Evolutionary conservation across 2,888 invertebrate species (phyloP).

Genomic region (Busseola fusca): DNA sequence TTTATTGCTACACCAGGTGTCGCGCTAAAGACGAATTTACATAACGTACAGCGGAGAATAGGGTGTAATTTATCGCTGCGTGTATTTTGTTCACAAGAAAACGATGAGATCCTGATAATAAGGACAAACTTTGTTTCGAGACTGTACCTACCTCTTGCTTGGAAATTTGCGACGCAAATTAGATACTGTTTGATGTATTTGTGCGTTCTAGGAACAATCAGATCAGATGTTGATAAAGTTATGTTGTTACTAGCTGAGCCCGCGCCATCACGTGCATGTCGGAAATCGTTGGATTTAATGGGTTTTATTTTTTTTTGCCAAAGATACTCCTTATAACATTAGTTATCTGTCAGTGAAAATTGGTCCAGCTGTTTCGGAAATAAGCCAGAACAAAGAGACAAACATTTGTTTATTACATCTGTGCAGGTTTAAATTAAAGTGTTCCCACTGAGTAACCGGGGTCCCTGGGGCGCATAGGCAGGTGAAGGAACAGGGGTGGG

Average conservation of each 20-base stretch:
- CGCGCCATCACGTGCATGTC: neutral
- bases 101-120: slow-evolving; percentile 75
- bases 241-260: neutral
- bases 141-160: slow-evolving; percentile 23
- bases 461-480: no score
- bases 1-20: slow-evolving; percentile 83
- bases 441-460: no score
- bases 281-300: neutral
- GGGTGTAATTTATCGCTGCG: slow-evolving; percentile 73
- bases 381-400: neutral
- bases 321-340: neutral
- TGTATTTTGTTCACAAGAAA: slow-evolving; percentile 74
- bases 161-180: slow-evolving; percentile 63
- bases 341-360: neutral
- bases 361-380: neutral
- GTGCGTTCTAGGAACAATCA: slow-evolving; percentile 18
- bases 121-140: slow-evolving; percentile 59
- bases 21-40: slow-evolving; percentile 80
- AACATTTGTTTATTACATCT: no score
- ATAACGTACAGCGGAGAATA: slow-evolving; percentile 70
- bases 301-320: neutral
- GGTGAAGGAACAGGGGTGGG: no score
- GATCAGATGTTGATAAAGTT: slow-evolving; percentile 10
- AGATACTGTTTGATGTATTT: slow-evolving; percentile 52
- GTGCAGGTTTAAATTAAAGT: no score